Evolutionary conservation across 2,113 vertebrate genomes (phyloP).

Genomic region (Pelecanoides urinatrix): DNA sequence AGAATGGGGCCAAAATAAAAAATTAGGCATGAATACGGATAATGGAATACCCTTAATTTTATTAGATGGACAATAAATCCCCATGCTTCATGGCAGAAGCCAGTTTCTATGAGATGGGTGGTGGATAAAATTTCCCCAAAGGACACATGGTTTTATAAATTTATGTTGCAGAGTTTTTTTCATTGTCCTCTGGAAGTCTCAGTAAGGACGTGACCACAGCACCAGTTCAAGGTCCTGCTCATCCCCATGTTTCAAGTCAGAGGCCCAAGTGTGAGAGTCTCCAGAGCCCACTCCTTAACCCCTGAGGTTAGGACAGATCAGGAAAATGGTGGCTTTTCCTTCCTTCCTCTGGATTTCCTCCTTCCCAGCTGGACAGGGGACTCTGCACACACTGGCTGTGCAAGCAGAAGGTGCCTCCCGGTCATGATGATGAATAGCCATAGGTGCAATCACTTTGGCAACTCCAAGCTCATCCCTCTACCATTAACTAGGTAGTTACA

Average conservation of each 20-base stretch:
- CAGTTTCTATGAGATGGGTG: background rate
- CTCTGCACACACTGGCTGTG: background rate
- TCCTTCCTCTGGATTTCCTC: background rate
- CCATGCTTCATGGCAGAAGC: background rate
- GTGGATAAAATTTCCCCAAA: background rate
- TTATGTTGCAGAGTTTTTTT: background rate
- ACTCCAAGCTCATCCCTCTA: background rate
- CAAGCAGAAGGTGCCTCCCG: background rate
- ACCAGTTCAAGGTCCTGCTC: background rate
- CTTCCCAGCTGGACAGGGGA: fast-evolving
- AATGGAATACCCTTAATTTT: background rate
- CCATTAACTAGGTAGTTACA: background rate
- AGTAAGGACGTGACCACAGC: background rate
- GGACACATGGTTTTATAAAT: background rate
- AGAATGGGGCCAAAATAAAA: background rate
- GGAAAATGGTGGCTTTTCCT: background rate
- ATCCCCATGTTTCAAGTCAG: background rate
- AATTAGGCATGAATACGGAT: background rate
- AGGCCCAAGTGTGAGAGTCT: background rate
- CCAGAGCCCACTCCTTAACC: background rate
- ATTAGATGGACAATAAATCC: background rate
- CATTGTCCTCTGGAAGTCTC: background rate
- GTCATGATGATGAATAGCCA: background rate
- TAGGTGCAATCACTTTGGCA: background rate
- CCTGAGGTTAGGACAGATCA: too few species aligned